Base-by-base conservation (phyloP, 2,888 invertebrate species). In the Cheilosia impressa region DNA sequence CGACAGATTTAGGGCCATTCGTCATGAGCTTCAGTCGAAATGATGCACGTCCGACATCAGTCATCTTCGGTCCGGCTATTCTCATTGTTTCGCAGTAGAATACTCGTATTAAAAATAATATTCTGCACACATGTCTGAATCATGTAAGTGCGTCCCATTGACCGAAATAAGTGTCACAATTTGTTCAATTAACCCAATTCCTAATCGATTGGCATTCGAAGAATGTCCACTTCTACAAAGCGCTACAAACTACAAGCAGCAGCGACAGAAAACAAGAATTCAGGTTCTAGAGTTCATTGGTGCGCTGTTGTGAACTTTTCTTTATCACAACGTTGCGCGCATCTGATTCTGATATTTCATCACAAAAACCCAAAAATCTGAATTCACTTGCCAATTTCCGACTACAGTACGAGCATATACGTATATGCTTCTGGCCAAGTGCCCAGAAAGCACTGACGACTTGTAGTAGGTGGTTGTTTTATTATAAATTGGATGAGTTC, bases 381-480 rank as follows among this genome's bases (percentile, higher is more conserved):
- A 84, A 31, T 79, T 57, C 17, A 31, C 34, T 62, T 80, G 75
- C 80, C 80, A 80, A 85, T 76, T 79, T 85, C 75, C 75, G 57
- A 52, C 57, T 57, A 34, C 27, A 27, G 17, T 41, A 38, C 55
- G 45, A 34, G 17, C 15, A 15, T 38, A 53, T 66, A 41, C n/a
- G 52, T 55, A 53, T 41, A 22, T 15, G 27, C 31, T 55, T 19
- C 63, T 85, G 85, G 85, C 60, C 27, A 13, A 57, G 7, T 79
- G 71, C 76, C 76, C 85, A 34, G n/a, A 66, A 57, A 52, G 50
- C 45, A 41, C 41, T 50, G 52, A 34, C 27, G 19, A 58, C 22
- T 72, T 83, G 80, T 81, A 76, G 84, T 81, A 76, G 76, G 81
- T 81, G 81, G 85, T 81, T 85, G 71, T 76, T 81, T 77, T 34